Evolutionary conservation across 1,140 invertebrate genomes (phyloP).

Genomic region (Dendrolimus punctatus): DNA sequence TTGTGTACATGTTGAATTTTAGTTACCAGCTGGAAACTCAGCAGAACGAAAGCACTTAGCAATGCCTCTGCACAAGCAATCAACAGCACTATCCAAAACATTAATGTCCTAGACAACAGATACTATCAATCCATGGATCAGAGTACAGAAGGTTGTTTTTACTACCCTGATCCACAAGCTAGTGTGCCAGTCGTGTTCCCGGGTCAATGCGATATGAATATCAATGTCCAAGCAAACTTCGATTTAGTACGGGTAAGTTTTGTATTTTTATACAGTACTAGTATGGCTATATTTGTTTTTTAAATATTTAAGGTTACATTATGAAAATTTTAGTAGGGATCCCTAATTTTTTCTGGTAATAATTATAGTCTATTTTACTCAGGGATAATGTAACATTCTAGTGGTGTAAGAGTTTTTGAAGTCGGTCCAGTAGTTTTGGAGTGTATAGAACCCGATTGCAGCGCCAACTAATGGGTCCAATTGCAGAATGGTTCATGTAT

Average conservation of each 20-base stretch:
- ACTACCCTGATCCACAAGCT: slow-evolving; percentile 34
- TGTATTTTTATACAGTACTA: no score
- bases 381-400: no score
- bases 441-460: no score
- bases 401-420: no score
- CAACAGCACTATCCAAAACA: slow-evolving; percentile 16
- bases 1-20: slow-evolving; percentile 1
- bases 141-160: slow-evolving; percentile 36
- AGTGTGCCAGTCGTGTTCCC: slow-evolving; percentile 35
- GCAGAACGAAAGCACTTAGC: slow-evolving; percentile 32
- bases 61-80: slow-evolving; percentile 16
- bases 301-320: no score
- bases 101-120: slow-evolving; percentile 28
- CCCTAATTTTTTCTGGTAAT: no score
- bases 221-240: slow-evolving; percentile 24
- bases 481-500: no score
- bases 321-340: no score
- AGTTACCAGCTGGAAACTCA: slow-evolving; percentile 52
- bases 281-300: no score
- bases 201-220: slow-evolving; percentile 31
- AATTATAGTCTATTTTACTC: no score
- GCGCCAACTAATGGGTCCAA: no score
- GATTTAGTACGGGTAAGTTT: slow-evolving; percentile 19
- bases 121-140: slow-evolving; percentile 36
- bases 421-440: no score